Base-by-base conservation (phyloP, 2,113 vertebrate species). In the Coturnix japonica region DNA sequence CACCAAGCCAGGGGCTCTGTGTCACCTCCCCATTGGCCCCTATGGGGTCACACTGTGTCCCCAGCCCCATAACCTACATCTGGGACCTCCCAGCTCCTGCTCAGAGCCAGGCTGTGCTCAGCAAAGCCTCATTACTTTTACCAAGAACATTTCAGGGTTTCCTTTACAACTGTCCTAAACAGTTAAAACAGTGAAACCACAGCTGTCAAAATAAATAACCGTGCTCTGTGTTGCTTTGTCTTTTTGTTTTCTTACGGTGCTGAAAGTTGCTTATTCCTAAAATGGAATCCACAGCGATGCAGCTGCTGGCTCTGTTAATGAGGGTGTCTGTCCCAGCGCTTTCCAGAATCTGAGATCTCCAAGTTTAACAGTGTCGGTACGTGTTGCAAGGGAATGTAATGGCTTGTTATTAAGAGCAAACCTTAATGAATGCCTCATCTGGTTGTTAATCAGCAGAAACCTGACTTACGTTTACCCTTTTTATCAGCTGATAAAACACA, bases 151-250 rank as follows among this genome's bases (percentile, higher is more conserved):
- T 59, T 83, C 7, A 11, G 73, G 33, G 53, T 72, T 76, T 60
- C 78, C 59, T 67, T 87, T 60, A 21, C 31, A 64, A 18, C 31
- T 31, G 4, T 56, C 70, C 25, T 7, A 77, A 91, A 35, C 61
- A 87, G 86, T 93, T 73, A 73, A 87, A 93, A 2, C 69, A 63
- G 39, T 44, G 6, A 20, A 73, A 69, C 54, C 2, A 1, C 94
- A 93, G 94, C 94, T 95, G 91, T 95, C 89, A 84, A 93, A 93
- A 93, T 91, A 95, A 93, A 93, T 81, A 91, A 35, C 83, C 30
- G 61, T 69, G 51, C 79, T 69, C 91, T 89, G 78, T 72, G 78
- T 19, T 37, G 65, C 81, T 64, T 18, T 76, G 33, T 80, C 69
- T 54, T 54, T 69, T 59, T 87, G 79, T 86, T 82, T 82, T 54